Conservation (phyloP, 2,888 invertebrate genomes). For the Druceiella hillmani region DNA sequence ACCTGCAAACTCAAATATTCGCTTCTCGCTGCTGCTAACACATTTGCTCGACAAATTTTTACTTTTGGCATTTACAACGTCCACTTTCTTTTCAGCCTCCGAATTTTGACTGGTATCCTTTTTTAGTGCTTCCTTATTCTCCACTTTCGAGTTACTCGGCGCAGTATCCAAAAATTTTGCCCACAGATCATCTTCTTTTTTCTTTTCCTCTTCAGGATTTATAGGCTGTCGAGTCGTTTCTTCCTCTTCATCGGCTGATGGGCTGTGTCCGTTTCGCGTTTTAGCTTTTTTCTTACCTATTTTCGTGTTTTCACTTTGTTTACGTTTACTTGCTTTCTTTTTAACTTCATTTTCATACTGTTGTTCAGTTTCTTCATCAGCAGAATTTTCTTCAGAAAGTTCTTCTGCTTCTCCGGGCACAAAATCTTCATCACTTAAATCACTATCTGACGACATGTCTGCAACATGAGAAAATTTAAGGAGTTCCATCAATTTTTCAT, state of each 20-base stretch:
- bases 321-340: constrained; percentile 36
- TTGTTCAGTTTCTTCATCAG: constrained; percentile 54
- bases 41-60: too few species aligned
- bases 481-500: not conserved
- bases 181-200: constrained; percentile 72
- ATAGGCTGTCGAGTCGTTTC: constrained; percentile 27
- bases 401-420: constrained; percentile 60
- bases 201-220: constrained; percentile 61
- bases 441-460: constrained; percentile 60
- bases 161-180: constrained; percentile 69
- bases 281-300: constrained; percentile 28
- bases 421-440: constrained; percentile 75
- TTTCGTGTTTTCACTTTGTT: constrained; percentile 27
- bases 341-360: constrained; percentile 49
- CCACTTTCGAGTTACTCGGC: constrained; percentile 28
- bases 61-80: constrained; percentile 18
- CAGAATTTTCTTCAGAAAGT: constrained; percentile 63
- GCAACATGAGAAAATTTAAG: constrained; percentile 1
- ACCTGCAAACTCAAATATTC: constrained; percentile 83
- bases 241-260: constrained; percentile 25
- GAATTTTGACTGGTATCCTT: constrained; percentile 3
- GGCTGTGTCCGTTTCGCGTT: constrained; percentile 9
- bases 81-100: constrained; percentile 14
- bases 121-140: constrained; percentile 6
- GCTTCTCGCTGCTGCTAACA: constrained; percentile 51